Conservation (phyloP, 2,888 invertebrate species). For the Chloroclystis v-ata region DNA sequence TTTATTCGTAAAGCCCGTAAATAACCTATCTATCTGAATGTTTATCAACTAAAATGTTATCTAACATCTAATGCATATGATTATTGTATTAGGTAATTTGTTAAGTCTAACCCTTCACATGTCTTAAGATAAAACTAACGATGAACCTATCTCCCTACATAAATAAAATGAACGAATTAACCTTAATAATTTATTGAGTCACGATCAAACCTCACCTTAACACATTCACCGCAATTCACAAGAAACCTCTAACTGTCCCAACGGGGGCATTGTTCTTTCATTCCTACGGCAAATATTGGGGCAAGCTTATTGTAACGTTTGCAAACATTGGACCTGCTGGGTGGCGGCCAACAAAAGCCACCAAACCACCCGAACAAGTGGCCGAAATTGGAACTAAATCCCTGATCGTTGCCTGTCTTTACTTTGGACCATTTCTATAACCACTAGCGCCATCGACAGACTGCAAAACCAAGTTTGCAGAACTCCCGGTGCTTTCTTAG, state of each 20-base stretch:
- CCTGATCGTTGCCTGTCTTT: not conserved
- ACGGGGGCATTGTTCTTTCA: constrained; percentile 70
- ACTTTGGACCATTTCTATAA: no score
- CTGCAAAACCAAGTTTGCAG: not conserved
- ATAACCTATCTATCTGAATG: no score
- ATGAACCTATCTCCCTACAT: no score
- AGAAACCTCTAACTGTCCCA: constrained; percentile 69
- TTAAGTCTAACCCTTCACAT: not conserved
- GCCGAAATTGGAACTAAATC: not conserved
- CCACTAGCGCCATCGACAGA: not conserved
- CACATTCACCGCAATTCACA: constrained; percentile 50
- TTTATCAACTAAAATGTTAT: no score
- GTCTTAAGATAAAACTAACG: no score
- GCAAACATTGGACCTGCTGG: constrained; percentile 70
- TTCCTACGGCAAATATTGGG: constrained; percentile 74
- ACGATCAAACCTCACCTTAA: constrained; percentile 39
- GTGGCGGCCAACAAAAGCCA: constrained; percentile 64
- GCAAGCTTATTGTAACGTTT: constrained; percentile 66
- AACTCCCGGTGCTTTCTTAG: constrained; percentile 43
- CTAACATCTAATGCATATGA: no score
- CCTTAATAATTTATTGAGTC: no score
- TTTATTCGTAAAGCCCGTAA: no score
- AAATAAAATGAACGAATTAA: no score
- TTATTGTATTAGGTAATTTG: not conserved
- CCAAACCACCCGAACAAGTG: not conserved